phyloP scores from a whole-genome alignment of 2,113 vertebrate species.

The Terrapene triunguis region DNA sequence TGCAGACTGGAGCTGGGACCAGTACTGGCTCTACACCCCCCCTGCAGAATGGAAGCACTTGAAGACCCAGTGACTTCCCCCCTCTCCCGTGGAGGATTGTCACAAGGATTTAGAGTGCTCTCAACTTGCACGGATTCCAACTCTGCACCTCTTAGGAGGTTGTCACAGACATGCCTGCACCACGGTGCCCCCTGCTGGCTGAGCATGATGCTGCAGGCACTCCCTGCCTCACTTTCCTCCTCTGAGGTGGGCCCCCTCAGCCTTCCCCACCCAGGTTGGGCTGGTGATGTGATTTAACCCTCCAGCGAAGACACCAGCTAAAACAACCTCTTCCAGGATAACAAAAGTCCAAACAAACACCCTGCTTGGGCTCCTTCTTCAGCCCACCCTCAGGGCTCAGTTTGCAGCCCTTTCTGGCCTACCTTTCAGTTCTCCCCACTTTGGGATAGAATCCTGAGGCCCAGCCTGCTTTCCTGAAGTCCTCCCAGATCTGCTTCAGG shows the following conservation, averaged over 20 bases:
- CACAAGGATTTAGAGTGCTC: not conserved
- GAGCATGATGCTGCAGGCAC: not conserved
- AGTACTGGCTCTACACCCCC: not conserved
- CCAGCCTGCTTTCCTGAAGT: not conserved
- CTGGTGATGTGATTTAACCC: not conserved
- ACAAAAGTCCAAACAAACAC: not conserved
- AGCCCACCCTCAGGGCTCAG: not conserved
- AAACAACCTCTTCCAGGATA: not conserved
- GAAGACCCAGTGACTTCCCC: not conserved
- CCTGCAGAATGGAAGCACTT: not conserved
- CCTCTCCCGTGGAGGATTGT: not conserved
- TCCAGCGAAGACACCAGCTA: not conserved
- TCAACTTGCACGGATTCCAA: not conserved
- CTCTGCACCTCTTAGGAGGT: not conserved
- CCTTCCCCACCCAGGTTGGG: not conserved
- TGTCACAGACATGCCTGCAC: too few species aligned
- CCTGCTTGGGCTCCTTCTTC: not conserved
- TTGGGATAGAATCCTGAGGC: not conserved
- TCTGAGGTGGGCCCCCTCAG: not conserved
- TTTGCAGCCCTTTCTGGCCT: not conserved
- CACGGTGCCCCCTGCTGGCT: not conserved
- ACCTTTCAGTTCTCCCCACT: not conserved
- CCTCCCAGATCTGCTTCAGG: not conserved
- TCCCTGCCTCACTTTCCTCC: not conserved
- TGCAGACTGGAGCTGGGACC: not conserved